These are phyloP conservation scores for Coptodon rendalli DNA, from an alignment of 2,113 vertebrate genomes.

Conservation along the genomic window DNA sequence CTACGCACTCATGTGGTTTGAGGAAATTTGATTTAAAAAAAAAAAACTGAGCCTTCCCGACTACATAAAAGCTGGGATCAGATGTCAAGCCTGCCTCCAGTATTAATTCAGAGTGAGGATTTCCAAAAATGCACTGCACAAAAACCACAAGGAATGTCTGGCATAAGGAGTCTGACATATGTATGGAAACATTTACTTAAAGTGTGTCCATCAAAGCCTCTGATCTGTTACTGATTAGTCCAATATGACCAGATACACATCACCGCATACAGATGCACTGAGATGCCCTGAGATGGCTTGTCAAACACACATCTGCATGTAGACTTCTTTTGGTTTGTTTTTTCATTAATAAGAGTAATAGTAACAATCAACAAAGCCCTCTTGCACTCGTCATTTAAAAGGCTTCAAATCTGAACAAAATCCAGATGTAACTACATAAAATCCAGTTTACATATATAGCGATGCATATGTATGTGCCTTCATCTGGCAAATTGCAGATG, in stretches of 20 bases:
- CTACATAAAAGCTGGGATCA: conserved; percentile 40
- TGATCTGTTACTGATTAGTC: conserved; percentile 59
- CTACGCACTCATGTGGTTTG: background rate
- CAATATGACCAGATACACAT: conserved; percentile 29
- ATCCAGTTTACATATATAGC: background rate
- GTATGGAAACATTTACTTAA: conserved; percentile 70
- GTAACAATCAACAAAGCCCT: background rate
- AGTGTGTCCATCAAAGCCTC: conserved; percentile 60
- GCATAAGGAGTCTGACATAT: conserved; percentile 39
- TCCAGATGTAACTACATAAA: background rate
- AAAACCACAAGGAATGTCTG: conserved; percentile 54
- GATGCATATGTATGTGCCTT: background rate
- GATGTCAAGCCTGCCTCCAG: conserved; percentile 24
- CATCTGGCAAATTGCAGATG: background rate
- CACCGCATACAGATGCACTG: background rate
- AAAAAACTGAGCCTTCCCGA: background rate
- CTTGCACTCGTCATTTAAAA: background rate
- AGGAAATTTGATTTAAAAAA: conserved; percentile 34
- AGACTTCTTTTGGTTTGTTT: background rate
- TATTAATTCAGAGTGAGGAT: conserved; percentile 57
- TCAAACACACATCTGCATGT: background rate
- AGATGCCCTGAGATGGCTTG: conserved; percentile 9
- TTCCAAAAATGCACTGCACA: conserved; percentile 57
- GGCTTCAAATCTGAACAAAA: background rate
- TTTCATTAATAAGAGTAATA: background rate